A percentile compares a stretch with the other conserved stretches of the same genome.
phyloP scores from a whole-genome alignment of 1,140 invertebrate species.

The Achatina immaculata region DNA sequence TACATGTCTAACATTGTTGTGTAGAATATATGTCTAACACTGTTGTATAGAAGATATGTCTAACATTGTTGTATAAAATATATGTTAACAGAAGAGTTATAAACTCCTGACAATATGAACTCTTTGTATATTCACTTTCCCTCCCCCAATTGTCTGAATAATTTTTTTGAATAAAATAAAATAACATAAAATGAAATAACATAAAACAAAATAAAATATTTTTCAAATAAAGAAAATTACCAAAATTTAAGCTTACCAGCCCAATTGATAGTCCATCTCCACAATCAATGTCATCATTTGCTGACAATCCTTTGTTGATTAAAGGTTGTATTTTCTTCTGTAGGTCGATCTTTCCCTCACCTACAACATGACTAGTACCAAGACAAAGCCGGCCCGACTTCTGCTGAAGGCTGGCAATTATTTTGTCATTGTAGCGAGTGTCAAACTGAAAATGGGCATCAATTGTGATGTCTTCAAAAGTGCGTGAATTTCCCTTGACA shows the following conservation, averaged over 20 bases:
- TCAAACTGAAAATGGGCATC: slow-evolving; percentile 47
- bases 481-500: slow-evolving; percentile 41
- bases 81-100: no score
- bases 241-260: slow-evolving; percentile 20
- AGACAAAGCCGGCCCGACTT: slow-evolving; percentile 45
- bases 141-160: no score
- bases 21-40: no score
- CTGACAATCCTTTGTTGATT: slow-evolving; percentile 38
- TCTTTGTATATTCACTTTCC: no score
- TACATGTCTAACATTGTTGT: no score
- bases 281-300: slow-evolving; percentile 40
- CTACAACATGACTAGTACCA: slow-evolving; percentile 38
- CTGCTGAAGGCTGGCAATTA: slow-evolving; percentile 40
- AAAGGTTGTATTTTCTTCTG: slow-evolving; percentile 44
- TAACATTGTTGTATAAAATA: no score
- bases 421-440: slow-evolving; percentile 48
- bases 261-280: slow-evolving; percentile 43
- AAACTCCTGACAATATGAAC: no score
- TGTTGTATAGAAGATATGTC: no score
- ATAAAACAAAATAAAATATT: no score
- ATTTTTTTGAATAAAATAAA: no score
- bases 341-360: slow-evolving; percentile 39
- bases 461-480: slow-evolving; percentile 40
- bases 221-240: no score
- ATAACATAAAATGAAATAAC: no score